phyloP scores from a whole-genome alignment of 2,113 vertebrate genomes.

The Pygoscelis antarcticus region DNA sequence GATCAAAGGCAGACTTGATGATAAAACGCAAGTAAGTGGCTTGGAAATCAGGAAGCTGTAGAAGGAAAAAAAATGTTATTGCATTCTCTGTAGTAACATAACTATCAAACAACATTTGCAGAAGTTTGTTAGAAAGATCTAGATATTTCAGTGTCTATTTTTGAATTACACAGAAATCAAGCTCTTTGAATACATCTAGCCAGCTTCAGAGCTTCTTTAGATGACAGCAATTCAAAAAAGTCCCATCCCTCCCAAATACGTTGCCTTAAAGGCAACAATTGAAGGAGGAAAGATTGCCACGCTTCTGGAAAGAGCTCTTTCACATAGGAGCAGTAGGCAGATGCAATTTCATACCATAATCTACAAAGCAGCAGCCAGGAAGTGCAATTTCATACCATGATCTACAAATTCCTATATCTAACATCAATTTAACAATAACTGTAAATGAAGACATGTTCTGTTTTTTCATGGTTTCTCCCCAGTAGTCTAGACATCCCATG shows the following conservation, averaged over 20 bases:
- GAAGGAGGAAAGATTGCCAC: neutral
- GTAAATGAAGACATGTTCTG: neutral
- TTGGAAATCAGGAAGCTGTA: slow-evolving; percentile 81
- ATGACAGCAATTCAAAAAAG: neutral
- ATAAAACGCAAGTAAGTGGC: slow-evolving; percentile 89
- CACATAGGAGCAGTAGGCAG: neutral
- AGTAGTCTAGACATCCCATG: neutral
- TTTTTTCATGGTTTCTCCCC: neutral
- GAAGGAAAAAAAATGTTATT: neutral
- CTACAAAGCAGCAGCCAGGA: neutral
- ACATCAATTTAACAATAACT: neutral
- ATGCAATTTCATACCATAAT: neutral
- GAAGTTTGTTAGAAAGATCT: neutral
- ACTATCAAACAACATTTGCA: neutral
- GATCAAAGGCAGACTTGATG: slow-evolving; percentile 88
- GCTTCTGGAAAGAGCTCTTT: neutral
- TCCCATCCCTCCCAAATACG: neutral
- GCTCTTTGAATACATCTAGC: neutral
- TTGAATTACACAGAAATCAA: neutral
- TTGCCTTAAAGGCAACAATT: neutral
- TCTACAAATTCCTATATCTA: neutral
- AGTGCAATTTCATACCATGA: neutral
- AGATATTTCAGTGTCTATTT: neutral
- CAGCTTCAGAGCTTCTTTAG: neutral
- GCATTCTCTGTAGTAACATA: neutral